Evolutionary conservation across 2,797 vertebrate genomes (phyloP), one percentile per base, ranked within the genome.

Genomic region (Malacoctenus gilli): DNA sequence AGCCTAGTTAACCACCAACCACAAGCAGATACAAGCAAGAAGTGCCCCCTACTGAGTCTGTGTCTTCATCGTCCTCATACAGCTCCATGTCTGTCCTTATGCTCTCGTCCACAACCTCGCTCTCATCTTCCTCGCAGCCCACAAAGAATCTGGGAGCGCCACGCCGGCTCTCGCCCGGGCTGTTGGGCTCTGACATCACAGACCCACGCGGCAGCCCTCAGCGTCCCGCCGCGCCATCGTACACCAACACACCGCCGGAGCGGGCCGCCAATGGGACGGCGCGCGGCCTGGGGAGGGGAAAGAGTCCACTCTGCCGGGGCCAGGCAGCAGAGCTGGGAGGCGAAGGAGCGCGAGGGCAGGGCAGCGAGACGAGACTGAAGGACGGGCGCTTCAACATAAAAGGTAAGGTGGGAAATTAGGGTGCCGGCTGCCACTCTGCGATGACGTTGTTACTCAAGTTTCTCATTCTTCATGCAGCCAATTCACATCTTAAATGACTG

Each of bases 41-140:
- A 28, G 25, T 39, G 14, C 21, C 40, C 68, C 91, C 60, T 85
- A 93, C 95, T 82, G 92, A 93, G 78, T 95, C 94, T 1, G 89
- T 87, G 64, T 94, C 94, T 69, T 94, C 93, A 72, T 96, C 94
- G 72, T 97, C 94, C 80, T 96, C 94, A 5, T 95, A 95, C 60
- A 92, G 91, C 89, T 96, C 96, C 94, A 96, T 94, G 89, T 95
- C 95, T 90, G 93, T 90, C 93, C 89, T 95, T 90, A 93, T 91
- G 87, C 89, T 90, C 58, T 79, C 88, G 12, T 89, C 95, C 91
- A 85, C 85, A 80, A 89, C 89, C 77, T 95, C 95, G 89, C 92
- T 94, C 85, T 98, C 96, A 92, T 98, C 96, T 88, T 97, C 96
- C 89, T 95, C 94, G 93, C 94, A 94, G 92, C 96, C 96, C 21